These are phyloP conservation scores for Microcebus tavaratra DNA, from an alignment of 2,113 vertebrate genomes.

Conservation along the genomic window DNA sequence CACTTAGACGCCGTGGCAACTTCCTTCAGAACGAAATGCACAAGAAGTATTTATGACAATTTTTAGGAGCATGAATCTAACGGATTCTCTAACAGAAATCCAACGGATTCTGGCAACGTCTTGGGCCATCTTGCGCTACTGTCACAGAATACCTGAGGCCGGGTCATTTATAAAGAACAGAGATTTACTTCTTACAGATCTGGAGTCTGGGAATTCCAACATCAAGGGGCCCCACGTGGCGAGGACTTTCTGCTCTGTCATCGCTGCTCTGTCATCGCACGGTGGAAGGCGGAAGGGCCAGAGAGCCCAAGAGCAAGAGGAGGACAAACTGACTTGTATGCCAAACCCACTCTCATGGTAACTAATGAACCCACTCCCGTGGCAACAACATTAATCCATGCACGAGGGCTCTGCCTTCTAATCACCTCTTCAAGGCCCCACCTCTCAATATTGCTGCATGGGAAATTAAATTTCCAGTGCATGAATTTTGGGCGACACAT, in stretches of 20 bases:
- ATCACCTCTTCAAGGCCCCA: not conserved
- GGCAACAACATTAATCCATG: not conserved
- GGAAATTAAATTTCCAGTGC: not conserved
- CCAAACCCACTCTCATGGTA: not conserved
- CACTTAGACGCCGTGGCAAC: not conserved
- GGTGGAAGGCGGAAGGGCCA: not conserved
- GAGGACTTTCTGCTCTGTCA: not conserved
- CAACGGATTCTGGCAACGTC: not conserved
- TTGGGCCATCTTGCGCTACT: not conserved
- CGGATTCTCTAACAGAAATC: not conserved
- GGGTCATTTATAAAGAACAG: not conserved
- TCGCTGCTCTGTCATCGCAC: not conserved
- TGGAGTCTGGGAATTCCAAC: not conserved
- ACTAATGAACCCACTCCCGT: not conserved
- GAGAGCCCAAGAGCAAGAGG: not conserved
- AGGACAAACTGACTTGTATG: not conserved
- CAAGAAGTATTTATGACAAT: not conserved
- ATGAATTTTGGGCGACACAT: not conserved
- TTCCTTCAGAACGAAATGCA: not conserved
- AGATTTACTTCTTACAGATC: not conserved
- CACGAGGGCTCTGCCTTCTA: not conserved
- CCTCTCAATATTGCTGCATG: not conserved
- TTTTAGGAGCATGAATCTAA: conserved; percentile 13
- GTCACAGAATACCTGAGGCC: not conserved
- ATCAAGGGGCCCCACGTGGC: not conserved